These are phyloP conservation scores for Drosophila orena DNA, from an alignment of 1,140 invertebrate genomes.

Conservation along the genomic window DNA sequence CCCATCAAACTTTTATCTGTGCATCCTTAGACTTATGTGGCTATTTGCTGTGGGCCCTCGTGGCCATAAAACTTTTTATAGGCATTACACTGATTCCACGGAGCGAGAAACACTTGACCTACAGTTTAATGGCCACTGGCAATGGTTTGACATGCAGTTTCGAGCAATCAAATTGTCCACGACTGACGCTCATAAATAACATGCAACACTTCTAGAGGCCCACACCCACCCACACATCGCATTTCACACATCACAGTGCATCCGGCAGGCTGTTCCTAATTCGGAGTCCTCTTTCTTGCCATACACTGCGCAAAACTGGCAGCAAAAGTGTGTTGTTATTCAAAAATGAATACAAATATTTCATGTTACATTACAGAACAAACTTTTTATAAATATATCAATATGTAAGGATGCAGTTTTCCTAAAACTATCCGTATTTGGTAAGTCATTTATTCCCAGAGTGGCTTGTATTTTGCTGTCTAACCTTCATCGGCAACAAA, in stretches of 20 bases:
- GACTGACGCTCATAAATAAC: slow-evolving; percentile 65
- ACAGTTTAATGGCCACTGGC: slow-evolving; percentile 67
- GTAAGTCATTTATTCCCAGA: background rate
- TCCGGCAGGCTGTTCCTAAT: slow-evolving; percentile 13
- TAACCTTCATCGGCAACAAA: slow-evolving; percentile 34
- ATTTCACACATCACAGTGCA: slow-evolving; percentile 61
- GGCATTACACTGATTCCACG: slow-evolving; percentile 55
- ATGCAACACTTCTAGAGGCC: slow-evolving; percentile 73
- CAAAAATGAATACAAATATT: too few species aligned
- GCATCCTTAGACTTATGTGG: slow-evolving; percentile 28
- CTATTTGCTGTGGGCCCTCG: slow-evolving; percentile 31
- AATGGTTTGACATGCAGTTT: slow-evolving; percentile 70
- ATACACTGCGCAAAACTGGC: background rate
- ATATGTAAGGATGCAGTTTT: too few species aligned
- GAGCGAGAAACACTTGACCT: slow-evolving; percentile 54
- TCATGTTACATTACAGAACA: too few species aligned
- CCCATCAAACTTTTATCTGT: slow-evolving; percentile 41
- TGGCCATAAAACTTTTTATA: slow-evolving; percentile 62
- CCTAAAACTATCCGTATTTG: background rate
- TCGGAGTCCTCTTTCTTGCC: background rate
- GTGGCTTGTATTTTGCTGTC: background rate
- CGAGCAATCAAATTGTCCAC: slow-evolving; percentile 42
- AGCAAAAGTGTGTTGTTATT: too few species aligned
- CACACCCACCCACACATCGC: slow-evolving; percentile 51
- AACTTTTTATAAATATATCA: too few species aligned